These are phyloP conservation scores for Venusia cambrica DNA, from an alignment of 2,888 invertebrate species.

Conservation along the genomic window DNA sequence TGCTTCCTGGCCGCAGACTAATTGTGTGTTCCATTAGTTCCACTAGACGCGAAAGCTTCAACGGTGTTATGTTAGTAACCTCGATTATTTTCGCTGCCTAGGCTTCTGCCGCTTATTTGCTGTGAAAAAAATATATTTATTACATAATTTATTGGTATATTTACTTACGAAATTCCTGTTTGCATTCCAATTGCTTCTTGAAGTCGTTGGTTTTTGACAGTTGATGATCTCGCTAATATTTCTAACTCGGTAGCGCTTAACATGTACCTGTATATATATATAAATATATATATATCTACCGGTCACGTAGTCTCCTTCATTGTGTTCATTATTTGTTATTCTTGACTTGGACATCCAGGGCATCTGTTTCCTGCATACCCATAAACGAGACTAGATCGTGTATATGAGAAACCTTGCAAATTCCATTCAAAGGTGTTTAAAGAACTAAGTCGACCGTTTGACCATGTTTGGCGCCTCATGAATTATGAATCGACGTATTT, in stretches of 20 bases:
- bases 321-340: conserved; percentile 18
- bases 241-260: too few relatives aligned
- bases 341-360: conserved; percentile 35
- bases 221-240: too few relatives aligned
- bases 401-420: conserved; percentile 46
- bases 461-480: conserved; percentile 55
- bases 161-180: too few relatives aligned
- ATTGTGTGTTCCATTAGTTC: conserved; percentile 70
- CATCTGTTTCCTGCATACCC: conserved; percentile 55
- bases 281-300: too few relatives aligned
- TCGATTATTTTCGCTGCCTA: conserved; percentile 45
- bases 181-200: too few relatives aligned
- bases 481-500: conserved; percentile 52
- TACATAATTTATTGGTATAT: too few relatives aligned
- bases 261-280: too few relatives aligned
- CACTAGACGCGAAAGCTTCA: conserved; percentile 55
- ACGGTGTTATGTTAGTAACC: conserved; percentile 45
- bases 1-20: conserved; percentile 64
- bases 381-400: conserved; percentile 46
- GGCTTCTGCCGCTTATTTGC: conserved; percentile 37
- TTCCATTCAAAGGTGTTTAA: conserved; percentile 46
- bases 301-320: conserved; percentile 25
- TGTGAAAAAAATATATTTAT: conserved; percentile 11
- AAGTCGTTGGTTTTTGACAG: too few relatives aligned
- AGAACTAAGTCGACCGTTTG: conserved; percentile 45